Evolutionary conservation across 2,797 vertebrate species (phyloP).

Genomic region (Mycteria americana): DNA sequence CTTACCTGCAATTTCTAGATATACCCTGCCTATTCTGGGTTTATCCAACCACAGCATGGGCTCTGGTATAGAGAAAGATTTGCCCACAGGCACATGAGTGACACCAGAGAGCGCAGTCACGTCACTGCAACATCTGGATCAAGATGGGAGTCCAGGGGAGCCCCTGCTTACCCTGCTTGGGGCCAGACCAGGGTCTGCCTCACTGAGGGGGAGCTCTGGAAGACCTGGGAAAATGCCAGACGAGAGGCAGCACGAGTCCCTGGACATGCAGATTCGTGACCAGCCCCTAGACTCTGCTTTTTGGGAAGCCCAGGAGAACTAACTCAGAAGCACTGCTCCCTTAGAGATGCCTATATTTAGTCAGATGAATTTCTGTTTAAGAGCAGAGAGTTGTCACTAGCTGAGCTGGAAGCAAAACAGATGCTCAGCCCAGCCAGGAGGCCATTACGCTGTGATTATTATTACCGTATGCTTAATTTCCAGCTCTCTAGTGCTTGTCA

Average conservation of each 20-base stretch:
- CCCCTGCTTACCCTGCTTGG: neutral
- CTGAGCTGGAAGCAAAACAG: conserved; percentile 36
- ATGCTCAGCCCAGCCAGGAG: conserved; percentile 34
- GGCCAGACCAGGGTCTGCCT: neutral
- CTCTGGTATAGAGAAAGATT: neutral
- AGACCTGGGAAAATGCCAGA: neutral
- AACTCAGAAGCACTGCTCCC: neutral
- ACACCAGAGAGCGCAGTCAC: neutral
- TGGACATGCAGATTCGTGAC: neutral
- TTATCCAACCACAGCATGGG: neutral
- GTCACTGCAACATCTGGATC: neutral
- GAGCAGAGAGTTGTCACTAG: neutral
- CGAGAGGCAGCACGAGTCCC: neutral
- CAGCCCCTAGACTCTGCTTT: neutral
- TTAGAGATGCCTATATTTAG: neutral
- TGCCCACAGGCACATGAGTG: rapidly evolving
- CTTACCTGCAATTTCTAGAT: neutral
- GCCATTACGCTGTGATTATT: conserved; percentile 30
- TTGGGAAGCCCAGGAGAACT: neutral
- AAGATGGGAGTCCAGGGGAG: neutral
- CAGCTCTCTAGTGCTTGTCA: conserved; percentile 20
- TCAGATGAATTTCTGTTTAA: neutral
- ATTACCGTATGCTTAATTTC: conserved; percentile 32
- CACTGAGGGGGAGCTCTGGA: neutral
- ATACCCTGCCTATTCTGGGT: neutral